Percentiles rank a stretch among this genome's conserved stretches.
phyloP scores from a whole-genome alignment of 2,888 invertebrate species.

The Lycocerus yunnanus region DNA sequence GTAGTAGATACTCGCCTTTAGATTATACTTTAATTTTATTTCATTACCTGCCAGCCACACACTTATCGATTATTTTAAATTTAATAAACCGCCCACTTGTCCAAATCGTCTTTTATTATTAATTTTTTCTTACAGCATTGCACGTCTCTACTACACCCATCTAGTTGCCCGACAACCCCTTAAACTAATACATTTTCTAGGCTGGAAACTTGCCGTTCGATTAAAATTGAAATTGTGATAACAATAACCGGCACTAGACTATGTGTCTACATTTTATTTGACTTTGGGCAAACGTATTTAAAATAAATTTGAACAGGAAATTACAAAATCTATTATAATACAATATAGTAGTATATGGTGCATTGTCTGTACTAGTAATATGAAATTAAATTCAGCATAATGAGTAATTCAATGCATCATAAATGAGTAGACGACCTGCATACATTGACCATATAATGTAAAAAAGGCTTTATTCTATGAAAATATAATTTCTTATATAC shows the following conservation, averaged over 20 bases:
- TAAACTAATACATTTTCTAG: no score
- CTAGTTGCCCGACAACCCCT: no score
- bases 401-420: slow-evolving; percentile 4
- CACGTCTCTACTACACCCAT: no score
- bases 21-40: background rate
- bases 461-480: background rate
- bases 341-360: background rate
- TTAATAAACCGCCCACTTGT: background rate
- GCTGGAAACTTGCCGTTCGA: no score
- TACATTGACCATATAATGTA: background rate
- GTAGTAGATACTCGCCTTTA: background rate
- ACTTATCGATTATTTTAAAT: background rate
- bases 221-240: background rate
- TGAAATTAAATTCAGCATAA: slow-evolving; percentile 6
- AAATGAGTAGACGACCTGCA: slow-evolving; percentile 6
- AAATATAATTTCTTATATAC: background rate
- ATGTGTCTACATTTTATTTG: no score
- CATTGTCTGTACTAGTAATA: background rate
- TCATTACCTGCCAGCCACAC: background rate
- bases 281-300: background rate
- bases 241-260: background rate
- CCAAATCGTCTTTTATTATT: no score
- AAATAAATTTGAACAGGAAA: background rate
- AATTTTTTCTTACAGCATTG: no score
- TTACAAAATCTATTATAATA: background rate